Conservation (phyloP, 2,888 invertebrate genomes). For the Pteria penguin region DNA sequence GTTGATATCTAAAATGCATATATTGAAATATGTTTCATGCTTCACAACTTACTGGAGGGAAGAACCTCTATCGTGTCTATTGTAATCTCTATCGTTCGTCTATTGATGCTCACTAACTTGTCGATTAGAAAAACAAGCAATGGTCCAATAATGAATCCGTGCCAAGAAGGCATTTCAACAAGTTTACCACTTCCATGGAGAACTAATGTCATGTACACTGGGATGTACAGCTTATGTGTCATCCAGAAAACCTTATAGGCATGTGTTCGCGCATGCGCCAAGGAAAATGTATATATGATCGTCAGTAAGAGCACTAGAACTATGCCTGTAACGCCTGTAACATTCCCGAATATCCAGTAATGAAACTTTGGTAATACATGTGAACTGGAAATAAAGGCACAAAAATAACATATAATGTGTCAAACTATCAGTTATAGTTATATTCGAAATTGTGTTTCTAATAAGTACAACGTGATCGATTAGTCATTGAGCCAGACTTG, state of each 20-base stretch:
- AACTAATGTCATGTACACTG: conserved; percentile 83
- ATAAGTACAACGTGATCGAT: too few species aligned
- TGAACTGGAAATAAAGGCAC: too few species aligned
- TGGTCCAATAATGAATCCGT: neutral
- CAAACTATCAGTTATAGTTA: too few species aligned
- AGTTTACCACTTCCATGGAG: conserved; percentile 81
- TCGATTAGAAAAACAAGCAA: neutral
- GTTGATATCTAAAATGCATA: too few species aligned
- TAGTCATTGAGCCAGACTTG: too few species aligned
- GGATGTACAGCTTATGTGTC: conserved; percentile 83
- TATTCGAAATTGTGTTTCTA: too few species aligned
- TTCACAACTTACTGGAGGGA: neutral
- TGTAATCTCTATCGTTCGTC: neutral
- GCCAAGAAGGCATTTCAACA: neutral
- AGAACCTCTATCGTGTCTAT: neutral
- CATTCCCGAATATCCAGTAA: conserved; percentile 83
- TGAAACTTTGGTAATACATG: conserved; percentile 84
- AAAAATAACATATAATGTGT: too few species aligned
- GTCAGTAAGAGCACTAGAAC: conserved; percentile 81
- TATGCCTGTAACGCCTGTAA: conserved; percentile 83
- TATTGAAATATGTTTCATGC: too few species aligned
- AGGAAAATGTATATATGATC: conserved; percentile 83
- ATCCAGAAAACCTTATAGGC: conserved; percentile 84
- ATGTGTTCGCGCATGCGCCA: conserved; percentile 82
- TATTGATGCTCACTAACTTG: neutral